A percentile compares a stretch with the other conserved stretches of the same genome.
These are phyloP conservation scores for Myotis vivesi DNA, from an alignment of 2,797 vertebrate genomes.

Conservation along the genomic window DNA sequence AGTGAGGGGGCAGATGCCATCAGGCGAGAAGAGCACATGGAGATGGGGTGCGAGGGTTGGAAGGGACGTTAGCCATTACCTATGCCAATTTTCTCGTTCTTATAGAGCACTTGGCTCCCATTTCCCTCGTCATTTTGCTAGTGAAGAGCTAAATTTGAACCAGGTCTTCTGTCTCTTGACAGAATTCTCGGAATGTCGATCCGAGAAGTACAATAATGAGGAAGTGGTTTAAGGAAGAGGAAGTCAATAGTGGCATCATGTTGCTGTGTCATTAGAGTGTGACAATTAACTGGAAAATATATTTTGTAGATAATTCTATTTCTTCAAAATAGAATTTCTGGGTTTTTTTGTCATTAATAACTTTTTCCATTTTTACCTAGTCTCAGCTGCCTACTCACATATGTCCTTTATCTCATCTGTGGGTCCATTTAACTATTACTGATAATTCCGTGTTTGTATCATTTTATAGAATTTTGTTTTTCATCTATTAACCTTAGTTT, in stretches of 20 bases:
- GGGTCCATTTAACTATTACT: neutral
- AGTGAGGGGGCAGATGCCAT: neutral
- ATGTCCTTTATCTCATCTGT: neutral
- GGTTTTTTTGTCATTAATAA: neutral
- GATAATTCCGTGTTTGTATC: neutral
- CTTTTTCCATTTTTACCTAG: neutral
- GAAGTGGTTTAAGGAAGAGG: slow-evolving; percentile 71
- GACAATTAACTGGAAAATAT: neutral
- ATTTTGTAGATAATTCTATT: neutral
- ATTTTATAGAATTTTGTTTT: slow-evolving; percentile 1
- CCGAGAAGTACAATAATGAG: slow-evolving; percentile 22
- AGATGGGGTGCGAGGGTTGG: neutral
- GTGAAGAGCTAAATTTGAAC: neutral
- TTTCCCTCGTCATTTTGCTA: neutral
- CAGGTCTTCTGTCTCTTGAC: neutral
- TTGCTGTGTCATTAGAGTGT: neutral
- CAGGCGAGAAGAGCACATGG: neutral
- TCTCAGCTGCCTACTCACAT: neutral
- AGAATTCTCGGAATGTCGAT: slow-evolving; percentile 49
- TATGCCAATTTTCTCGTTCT: neutral
- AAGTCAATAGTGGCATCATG: neutral
- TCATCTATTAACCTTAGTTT: neutral
- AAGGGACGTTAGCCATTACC: neutral
- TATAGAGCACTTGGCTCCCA: neutral
- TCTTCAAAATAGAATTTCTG: neutral